Evolutionary conservation across 1,140 invertebrate genomes (phyloP), one percentile per base, ranked within the genome.

Genomic region (Drosophila repletoides): DNA sequence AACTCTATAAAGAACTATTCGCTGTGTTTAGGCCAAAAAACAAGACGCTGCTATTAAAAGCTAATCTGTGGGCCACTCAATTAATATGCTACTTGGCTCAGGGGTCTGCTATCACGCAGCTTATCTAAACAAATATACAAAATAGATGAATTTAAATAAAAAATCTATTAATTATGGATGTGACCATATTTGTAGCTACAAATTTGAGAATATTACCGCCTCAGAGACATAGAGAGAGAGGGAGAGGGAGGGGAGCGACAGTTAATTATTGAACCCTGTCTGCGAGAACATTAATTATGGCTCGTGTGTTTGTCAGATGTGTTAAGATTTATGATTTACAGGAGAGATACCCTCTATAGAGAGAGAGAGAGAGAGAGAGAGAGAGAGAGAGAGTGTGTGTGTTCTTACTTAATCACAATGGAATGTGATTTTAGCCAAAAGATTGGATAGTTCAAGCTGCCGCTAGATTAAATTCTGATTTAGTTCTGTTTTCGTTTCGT

Each of bases 241-340:
- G n/a, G n/a, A n/a, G n/a, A n/a, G n/a, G n/a, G n/a, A n/a, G n/a
- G n/a, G n/a, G n/a, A n/a, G n/a, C n/a, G 55, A 51, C 45, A 36
- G 55, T 66, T 66, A 66, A 66, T 60, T 66, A 66, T 66, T 51
- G 55, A 51, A 43, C 33, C 10, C 45, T 66, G 55, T 60, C 55
- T 29, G 29, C 43, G 36, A 40, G 46, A 24, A 66, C 63, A 66
- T 66, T 66, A 60, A 60, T 66, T 66, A 66, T 60, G 43, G 34
- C 26, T 48, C 24, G 38, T 14, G 24, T 22, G 3, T 51, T 51
- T 33, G 28, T 22, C 10, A 41, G 5, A n/a, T 31, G 63, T 66
- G 63, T 60, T 66, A 49, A 66, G 63, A 66, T 66, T 66, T 60
- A 66, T 66, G 63, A 66, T 66, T 60, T 66, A 66, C 63, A 66